Conservation (phyloP, 2,888 invertebrate species). For the Coelinius sp. region DNA sequence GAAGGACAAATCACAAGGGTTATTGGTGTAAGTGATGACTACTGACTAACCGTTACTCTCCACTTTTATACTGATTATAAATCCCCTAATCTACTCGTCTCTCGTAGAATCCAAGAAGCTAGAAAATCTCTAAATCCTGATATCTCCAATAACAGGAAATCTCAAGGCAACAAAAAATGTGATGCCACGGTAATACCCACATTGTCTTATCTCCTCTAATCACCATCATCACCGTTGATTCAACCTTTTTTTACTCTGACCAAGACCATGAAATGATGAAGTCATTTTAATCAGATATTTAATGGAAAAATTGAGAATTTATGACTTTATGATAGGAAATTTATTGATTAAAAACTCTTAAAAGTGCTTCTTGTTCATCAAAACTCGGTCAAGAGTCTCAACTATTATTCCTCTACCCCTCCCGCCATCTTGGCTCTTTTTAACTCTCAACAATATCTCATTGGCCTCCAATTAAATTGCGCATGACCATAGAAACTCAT, state of each 20-base stretch:
- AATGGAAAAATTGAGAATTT: too few species aligned
- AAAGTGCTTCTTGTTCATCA: neutral
- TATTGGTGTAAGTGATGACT: too few species aligned
- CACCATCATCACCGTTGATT: neutral
- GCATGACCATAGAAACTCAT: neutral
- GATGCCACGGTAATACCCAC: neutral
- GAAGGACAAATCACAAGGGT: too few species aligned
- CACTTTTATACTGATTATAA: too few species aligned
- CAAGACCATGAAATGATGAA: neutral
- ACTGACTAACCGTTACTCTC: too few species aligned
- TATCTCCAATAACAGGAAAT: too few species aligned
- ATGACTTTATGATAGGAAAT: too few species aligned
- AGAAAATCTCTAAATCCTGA: neutral
- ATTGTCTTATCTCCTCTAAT: neutral
- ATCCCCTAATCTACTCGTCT: too few species aligned
- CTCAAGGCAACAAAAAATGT: neutral
- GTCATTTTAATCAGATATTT: neutral
- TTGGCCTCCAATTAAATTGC: neutral
- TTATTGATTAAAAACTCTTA: too few species aligned
- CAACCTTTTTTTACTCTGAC: neutral
- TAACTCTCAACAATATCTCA: neutral
- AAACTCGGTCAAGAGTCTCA: constrained; percentile 5
- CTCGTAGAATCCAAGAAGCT: neutral
- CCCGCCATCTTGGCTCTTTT: constrained; percentile 4
- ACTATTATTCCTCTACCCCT: neutral